phyloP scores from a whole-genome alignment of 2,888 invertebrate genomes.

The Melanophora roralis region DNA sequence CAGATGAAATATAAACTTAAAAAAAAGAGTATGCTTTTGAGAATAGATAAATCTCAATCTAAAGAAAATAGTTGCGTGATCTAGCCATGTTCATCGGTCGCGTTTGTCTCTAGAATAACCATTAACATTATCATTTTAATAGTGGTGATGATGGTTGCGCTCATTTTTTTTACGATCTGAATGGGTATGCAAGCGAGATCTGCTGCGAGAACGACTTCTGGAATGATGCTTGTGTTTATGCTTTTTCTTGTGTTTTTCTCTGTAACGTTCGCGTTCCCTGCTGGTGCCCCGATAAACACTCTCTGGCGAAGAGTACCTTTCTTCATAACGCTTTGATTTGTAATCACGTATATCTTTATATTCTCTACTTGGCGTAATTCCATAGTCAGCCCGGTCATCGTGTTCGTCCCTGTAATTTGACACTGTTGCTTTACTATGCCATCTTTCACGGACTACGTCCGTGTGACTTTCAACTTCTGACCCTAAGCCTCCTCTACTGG shows the following conservation, averaged over 20 bases:
- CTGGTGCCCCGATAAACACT: slow-evolving; percentile 66
- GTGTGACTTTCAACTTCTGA: slow-evolving; percentile 68
- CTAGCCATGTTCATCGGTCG: slow-evolving; percentile 65
- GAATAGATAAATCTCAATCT: slow-evolving; percentile 17
- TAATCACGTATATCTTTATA: slow-evolving; percentile 60
- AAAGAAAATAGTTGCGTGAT: neutral
- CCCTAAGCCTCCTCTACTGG: slow-evolving; percentile 63
- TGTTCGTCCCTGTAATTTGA: slow-evolving; percentile 72
- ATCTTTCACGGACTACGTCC: slow-evolving; percentile 63
- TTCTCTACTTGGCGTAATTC: slow-evolving; percentile 50
- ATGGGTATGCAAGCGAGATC: slow-evolving; percentile 59
- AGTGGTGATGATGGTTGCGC: slow-evolving; percentile 61
- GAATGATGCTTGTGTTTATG: slow-evolving; percentile 74
- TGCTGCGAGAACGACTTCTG: slow-evolving; percentile 72
- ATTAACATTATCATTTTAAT: slow-evolving; percentile 60
- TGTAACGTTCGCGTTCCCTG: slow-evolving; percentile 66
- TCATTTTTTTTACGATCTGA: slow-evolving; percentile 57
- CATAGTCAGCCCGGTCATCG: slow-evolving; percentile 71
- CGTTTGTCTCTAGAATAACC: slow-evolving; percentile 68
- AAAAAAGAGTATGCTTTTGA: neutral
- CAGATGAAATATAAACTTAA: neutral
- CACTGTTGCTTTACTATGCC: slow-evolving; percentile 54
- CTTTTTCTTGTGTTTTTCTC: slow-evolving; percentile 74
- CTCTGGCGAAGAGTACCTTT: slow-evolving; percentile 66
- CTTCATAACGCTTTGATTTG: slow-evolving; percentile 64